Percentiles rank a stretch among this genome's conserved stretches.
Evolutionary conservation across 2,797 vertebrate species (phyloP).

Genomic region (Chloroceryle amazona): DNA sequence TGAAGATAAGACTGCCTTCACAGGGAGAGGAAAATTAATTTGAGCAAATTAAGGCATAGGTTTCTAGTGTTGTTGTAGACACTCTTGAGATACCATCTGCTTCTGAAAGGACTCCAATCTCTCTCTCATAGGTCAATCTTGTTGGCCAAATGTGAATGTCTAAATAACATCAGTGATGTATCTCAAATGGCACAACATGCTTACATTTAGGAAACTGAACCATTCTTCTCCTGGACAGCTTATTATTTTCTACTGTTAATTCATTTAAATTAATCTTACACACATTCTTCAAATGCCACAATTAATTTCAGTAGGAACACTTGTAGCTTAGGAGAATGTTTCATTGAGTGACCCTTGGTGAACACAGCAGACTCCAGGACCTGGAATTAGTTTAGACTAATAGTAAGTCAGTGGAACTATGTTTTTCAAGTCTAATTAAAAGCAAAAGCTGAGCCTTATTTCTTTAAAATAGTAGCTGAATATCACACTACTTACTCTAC

Average conservation of each 20-base stretch:
- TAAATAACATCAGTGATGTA: not conserved
- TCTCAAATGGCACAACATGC: not conserved
- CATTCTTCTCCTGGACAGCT: not conserved
- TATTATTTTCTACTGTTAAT: not conserved
- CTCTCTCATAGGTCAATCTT: not conserved
- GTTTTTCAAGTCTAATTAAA: not conserved
- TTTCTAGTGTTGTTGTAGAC: not conserved
- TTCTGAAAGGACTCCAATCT: not conserved
- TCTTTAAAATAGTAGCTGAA: not conserved
- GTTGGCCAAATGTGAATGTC: not conserved
- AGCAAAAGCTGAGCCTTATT: not conserved
- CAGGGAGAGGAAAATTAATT: not conserved
- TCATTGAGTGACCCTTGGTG: fast-evolving
- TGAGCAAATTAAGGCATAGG: not conserved
- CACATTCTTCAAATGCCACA: not conserved
- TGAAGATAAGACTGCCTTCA: not conserved
- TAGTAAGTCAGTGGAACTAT: not conserved
- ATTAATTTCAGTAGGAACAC: not conserved
- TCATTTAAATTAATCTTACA: not conserved
- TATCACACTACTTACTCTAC: not conserved
- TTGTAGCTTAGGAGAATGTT: not conserved
- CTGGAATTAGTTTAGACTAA: not conserved
- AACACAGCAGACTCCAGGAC: not conserved
- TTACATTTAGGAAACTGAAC: not conserved
- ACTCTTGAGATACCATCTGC: not conserved